Base-by-base conservation (phyloP, 2,113 vertebrate genomes). In the Egretta garzetta region DNA sequence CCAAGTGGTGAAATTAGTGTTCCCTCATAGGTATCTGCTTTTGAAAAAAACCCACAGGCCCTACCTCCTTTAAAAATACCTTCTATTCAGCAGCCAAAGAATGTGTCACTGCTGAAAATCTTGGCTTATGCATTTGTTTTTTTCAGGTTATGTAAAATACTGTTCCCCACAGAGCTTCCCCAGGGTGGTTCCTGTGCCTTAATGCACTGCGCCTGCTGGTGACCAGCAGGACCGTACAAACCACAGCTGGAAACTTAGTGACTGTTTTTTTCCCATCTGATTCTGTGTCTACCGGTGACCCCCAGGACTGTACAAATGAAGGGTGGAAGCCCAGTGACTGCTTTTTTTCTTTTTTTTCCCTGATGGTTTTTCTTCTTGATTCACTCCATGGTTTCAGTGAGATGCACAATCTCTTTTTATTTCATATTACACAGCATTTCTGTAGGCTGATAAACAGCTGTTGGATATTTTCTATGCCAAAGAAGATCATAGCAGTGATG, bases 381-480 rank as follows among this genome's bases (percentile, higher is more conserved):
- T 81, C 77, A 76, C 15, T 87, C 71, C 8, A 15, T 47, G 63
- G 28, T 82, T 96, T 90, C 71, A 76, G 32, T 52, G 28, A 88
- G 91, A 94, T 80, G 45, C 67, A 76, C 37, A 82, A 47, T 91
- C 59, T 91, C 75, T 86, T 77, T 91, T 68, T 89, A 81, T 80
- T 96, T 93, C 84, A 87, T 96, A 68, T 88, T 90, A 93, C 87
- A 93, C 89, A 93, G 93, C 87, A 96, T 93, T 96, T 97, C 84
- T 90, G 96, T 96, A 94, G 97, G 95, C 84, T 93, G 95, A 91
- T 93, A 91, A 96, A 87, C 94, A 97, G 89, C 91, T 96, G 93
- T 30, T 90, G 62, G 70, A 47, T 94, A 96, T 96, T 97, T 94
- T 97, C 74, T 80, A 6, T 96, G 95, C 94, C 91, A 96, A 91